Evolutionary conservation across 2,113 vertebrate genomes (phyloP).

Genomic region (Dasypus novemcinctus): DNA sequence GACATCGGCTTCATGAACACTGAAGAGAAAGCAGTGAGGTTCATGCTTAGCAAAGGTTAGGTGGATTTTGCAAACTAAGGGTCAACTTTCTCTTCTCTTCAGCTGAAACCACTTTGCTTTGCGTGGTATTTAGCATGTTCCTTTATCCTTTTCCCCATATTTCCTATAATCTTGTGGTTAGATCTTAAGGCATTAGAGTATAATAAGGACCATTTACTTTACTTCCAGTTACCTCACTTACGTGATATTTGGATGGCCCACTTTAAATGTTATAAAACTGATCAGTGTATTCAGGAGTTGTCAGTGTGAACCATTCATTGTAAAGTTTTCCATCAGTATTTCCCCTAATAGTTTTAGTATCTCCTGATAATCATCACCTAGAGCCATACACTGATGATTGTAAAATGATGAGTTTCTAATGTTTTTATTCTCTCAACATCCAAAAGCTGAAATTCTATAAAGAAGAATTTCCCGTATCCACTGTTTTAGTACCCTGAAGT

Average conservation of each 20-base stretch:
- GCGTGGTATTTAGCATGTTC: background rate
- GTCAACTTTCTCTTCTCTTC: slow-evolving; percentile 24
- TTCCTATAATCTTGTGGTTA: background rate
- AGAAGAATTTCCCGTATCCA: background rate
- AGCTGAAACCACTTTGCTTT: slow-evolving; percentile 42
- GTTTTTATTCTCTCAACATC: background rate
- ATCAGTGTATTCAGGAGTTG: no score
- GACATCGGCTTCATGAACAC: slow-evolving; percentile 16
- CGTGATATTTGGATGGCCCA: background rate
- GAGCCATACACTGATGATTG: background rate
- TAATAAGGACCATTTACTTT: background rate
- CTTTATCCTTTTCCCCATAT: background rate
- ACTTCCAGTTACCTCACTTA: background rate
- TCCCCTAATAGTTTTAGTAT: background rate
- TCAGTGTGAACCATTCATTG: background rate
- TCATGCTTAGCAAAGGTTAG: slow-evolving; percentile 76
- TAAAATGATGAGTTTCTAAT: background rate
- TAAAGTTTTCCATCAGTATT: background rate
- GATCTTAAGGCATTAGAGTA: background rate
- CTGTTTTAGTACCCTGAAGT: background rate
- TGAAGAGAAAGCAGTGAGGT: slow-evolving; percentile 72
- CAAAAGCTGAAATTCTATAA: background rate
- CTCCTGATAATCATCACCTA: background rate
- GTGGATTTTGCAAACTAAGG: slow-evolving; percentile 67
- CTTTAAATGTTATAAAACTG: background rate